Evolutionary conservation across 2,113 vertebrate species (phyloP).

Genomic region (Fregetta grallaria): DNA sequence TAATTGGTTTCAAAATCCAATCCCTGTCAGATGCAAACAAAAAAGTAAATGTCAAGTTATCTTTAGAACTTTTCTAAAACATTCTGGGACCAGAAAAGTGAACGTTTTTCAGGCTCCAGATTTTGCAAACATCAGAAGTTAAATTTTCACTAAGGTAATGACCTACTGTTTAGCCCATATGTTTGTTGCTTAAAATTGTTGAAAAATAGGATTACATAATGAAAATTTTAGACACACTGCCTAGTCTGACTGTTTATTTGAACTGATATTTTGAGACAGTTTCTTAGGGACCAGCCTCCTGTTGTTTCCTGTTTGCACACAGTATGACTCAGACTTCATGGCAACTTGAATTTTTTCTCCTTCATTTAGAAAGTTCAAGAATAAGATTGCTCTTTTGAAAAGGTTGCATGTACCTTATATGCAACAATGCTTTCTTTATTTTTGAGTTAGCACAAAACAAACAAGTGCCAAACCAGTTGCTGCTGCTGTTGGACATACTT

Average conservation of each 20-base stretch:
- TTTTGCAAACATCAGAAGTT: constrained; percentile 7
- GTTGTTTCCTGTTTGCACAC: constrained; percentile 65
- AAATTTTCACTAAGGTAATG: constrained; percentile 13
- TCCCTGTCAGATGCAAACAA: neutral
- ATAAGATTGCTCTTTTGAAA: neutral
- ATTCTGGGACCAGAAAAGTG: neutral
- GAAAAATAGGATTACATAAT: constrained; percentile 28
- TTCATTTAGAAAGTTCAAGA: constrained; percentile 28
- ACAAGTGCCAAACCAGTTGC: neutral
- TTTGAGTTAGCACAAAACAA: neutral
- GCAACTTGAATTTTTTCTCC: constrained; percentile 8
- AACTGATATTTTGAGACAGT: constrained; percentile 56
- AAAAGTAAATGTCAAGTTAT: constrained; percentile 37
- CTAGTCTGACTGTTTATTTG: constrained; percentile 13
- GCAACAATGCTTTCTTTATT: neutral
- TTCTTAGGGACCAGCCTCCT: constrained; percentile 48
- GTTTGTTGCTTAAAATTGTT: neutral
- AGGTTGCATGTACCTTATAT: neutral
- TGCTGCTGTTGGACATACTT: neutral
- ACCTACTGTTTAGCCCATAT: constrained; percentile 13
- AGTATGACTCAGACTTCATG: constrained; percentile 51
- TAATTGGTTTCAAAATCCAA: neutral
- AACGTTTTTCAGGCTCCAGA: neutral
- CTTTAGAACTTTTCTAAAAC: constrained; percentile 26
- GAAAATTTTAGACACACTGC: neutral